phyloP scores from a whole-genome alignment of 2,797 vertebrate species.

The Amblyraja radiata region DNA sequence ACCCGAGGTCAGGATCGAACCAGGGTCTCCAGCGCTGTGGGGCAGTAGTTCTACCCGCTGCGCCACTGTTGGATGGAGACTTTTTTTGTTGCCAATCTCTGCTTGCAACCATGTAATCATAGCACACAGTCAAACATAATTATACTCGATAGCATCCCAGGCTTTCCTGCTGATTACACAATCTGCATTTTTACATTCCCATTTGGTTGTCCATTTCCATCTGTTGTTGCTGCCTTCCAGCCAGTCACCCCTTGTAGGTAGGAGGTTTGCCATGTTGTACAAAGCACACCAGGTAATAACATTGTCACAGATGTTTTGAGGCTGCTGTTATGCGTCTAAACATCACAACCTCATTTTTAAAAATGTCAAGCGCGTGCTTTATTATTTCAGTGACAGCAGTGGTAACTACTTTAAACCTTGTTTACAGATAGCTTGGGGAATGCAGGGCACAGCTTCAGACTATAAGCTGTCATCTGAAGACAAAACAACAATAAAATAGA shows the following conservation, averaged over 20 bases:
- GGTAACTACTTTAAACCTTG: neutral
- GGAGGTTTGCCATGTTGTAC: neutral
- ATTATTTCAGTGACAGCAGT: neutral
- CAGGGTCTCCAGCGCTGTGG: too few species aligned
- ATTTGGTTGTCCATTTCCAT: neutral
- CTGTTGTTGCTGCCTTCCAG: neutral
- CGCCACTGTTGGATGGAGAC: neutral
- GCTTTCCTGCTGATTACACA: neutral
- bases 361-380: neutral
- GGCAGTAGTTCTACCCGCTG: too few species aligned
- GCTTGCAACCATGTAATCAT: neutral
- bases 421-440: neutral
- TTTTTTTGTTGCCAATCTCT: neutral
- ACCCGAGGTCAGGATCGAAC: too few species aligned
- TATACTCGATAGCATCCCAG: neutral
- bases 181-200: neutral
- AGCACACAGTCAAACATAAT: neutral
- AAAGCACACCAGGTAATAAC: constrained; percentile 1
- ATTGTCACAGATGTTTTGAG: neutral
- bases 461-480: neutral
- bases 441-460: neutral
- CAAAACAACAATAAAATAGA: neutral
- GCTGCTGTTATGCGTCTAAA: neutral
- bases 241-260: neutral
- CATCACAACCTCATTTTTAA: neutral